These are phyloP conservation scores for Pseudochaenichthys georgianus DNA, from an alignment of 2,797 vertebrate genomes.

Conservation along the genomic window DNA sequence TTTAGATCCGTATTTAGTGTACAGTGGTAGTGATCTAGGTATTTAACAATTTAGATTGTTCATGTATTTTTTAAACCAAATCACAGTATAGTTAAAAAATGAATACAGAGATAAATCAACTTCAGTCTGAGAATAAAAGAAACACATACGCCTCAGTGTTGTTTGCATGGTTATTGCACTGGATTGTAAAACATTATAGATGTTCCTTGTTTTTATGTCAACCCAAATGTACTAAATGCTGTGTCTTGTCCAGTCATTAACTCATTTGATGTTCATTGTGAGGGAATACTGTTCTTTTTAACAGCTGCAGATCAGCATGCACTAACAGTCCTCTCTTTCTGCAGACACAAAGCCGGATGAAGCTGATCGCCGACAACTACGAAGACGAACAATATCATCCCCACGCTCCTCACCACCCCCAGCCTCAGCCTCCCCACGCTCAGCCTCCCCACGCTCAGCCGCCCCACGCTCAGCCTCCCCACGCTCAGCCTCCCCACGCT, in stretches of 20 bases:
- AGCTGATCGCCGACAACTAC: slow-evolving; percentile 96
- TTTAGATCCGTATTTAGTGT: neutral
- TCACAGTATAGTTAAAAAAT: slow-evolving; percentile 1
- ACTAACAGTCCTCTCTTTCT: slow-evolving; percentile 12
- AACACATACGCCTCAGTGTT: neutral
- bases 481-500: slow-evolving; percentile 69
- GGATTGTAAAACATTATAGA: neutral
- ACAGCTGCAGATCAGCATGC: neutral
- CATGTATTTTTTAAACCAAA: neutral
- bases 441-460: slow-evolving; percentile 64
- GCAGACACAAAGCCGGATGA: slow-evolving; percentile 98
- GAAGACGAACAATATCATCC: slow-evolving; percentile 91
- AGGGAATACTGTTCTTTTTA: neutral
- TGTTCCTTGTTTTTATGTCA: slow-evolving; percentile 9
- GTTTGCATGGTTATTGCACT: slow-evolving; percentile 3
- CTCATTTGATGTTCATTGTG: slow-evolving; percentile 4
- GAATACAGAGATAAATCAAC: neutral
- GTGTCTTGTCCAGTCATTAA: slow-evolving; percentile 1
- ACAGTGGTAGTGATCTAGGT: neutral
- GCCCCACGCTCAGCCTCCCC: slow-evolving; percentile 77
- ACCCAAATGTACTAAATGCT: slow-evolving; percentile 5
- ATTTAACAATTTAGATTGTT: neutral
- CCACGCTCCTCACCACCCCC: slow-evolving; percentile 80
- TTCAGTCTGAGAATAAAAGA: slow-evolving; percentile 4
- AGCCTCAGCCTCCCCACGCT: slow-evolving; percentile 75